Base-by-base conservation (phyloP, 2,797 vertebrate species). In the Pangasius larnaudii region DNA sequence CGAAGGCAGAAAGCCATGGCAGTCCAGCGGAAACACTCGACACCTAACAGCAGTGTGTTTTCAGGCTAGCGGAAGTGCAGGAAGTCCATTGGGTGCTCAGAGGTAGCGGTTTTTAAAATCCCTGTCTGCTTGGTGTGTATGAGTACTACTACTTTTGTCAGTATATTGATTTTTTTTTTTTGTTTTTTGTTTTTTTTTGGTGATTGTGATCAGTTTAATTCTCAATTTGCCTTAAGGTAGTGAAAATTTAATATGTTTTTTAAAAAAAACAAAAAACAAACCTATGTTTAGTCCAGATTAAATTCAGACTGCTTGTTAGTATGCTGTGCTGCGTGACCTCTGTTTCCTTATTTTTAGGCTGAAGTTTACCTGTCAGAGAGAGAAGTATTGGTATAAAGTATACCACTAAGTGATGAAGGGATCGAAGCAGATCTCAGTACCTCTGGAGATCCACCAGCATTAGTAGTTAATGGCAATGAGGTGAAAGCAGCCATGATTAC, bases 11-110 rank as follows among this genome's bases (percentile, higher is more conserved):
- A 61, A 46, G 51, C 16, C 74, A 61, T n/a, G 58, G 51, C 27
- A 69, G 78, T 39, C 46, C 78, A 24, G 67, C 65, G 14, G 65
- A 88, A 77, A 74, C 5, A 10, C 24, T 10, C 30, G 42, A 59
- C 53, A 59, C 59, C 72, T 46, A 51, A 63, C 72, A 36, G 59
- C 65, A 78, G 59, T 39, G 59, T 36, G 27, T 27, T 39, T 78
- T 53, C 0, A 51, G 59, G 46, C 19, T 78, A 72, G 39, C 18
- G 74, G 85, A 86, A 71, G n/a, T 19, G 58, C 87, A 85, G 87
- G 49, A 53, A 81, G 30, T 33, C 84, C 30, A 51, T 30, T 58
- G 30, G 58, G 58, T 42, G 18, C 30, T 14, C 36, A 77, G 71
- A 53, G 49, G 58, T 84, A 77, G 71, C 79, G 36, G 69, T 16